Percentiles rank a stretch among this genome's conserved stretches.
Evolutionary conservation across 2,797 vertebrate genomes (phyloP).

Genomic region (Xenentodon cancila): DNA sequence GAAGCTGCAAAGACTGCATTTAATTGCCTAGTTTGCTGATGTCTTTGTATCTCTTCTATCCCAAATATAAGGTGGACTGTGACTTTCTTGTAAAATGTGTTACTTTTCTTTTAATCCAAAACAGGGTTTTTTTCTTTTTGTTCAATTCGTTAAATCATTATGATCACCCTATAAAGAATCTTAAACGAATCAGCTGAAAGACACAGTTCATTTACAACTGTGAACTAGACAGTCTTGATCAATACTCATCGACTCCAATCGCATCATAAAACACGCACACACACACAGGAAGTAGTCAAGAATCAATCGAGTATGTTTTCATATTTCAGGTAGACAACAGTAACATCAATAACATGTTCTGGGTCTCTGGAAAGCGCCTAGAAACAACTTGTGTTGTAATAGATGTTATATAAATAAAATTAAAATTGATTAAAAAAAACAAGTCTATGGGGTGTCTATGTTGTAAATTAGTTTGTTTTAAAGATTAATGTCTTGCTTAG

Average conservation of each 20-base stretch:
- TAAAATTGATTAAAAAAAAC: too few species aligned
- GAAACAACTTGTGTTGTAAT: too few species aligned
- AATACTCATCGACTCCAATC: conserved; percentile 52
- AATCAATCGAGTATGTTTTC: conserved; percentile 31
- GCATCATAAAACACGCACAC: conserved; percentile 34
- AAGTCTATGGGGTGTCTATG: too few species aligned
- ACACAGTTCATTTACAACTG: conserved; percentile 26
- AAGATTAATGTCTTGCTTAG: too few species aligned
- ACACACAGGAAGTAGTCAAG: conserved; percentile 5
- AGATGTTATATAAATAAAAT: too few species aligned
- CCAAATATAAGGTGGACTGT: too few species aligned
- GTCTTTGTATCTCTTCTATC: too few species aligned
- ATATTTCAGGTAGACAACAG: conserved; percentile 16
- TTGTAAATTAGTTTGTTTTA: too few species aligned
- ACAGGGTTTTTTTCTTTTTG: background rate
- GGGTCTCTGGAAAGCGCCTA: too few species aligned
- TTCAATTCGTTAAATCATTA: conserved; percentile 13
- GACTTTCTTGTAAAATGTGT: too few species aligned
- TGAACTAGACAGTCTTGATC: conserved; percentile 39
- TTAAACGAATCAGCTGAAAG: conserved; percentile 27
- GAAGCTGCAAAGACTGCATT: background rate
- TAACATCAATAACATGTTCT: background rate
- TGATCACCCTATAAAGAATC: conserved; percentile 2
- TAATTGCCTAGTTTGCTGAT: too few species aligned
- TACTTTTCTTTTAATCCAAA: background rate